Conservation (phyloP, 1,140 invertebrate species). For the Drosophila ercepeae region DNA sequence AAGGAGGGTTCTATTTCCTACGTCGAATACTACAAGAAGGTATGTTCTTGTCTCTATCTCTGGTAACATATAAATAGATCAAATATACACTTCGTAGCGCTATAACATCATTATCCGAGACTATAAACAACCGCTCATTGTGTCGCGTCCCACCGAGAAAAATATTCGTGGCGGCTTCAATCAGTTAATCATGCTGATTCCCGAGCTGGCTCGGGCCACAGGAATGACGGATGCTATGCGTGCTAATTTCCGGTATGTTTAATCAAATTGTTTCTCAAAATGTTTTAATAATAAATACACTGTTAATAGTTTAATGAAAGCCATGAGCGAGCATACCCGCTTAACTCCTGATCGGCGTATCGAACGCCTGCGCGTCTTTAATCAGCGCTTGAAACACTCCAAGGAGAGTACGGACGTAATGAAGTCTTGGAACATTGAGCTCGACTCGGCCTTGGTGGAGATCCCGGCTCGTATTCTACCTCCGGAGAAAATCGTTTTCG, state of each 20-base stretch:
- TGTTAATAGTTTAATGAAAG: constrained; percentile 86
- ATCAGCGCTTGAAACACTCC: constrained; percentile 85
- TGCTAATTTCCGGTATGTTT: constrained; percentile 83
- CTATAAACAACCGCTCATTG: constrained; percentile 87
- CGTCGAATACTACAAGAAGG: constrained; percentile 90
- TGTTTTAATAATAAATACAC: no score
- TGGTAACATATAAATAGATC: constrained; percentile 12
- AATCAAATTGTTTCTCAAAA: not conserved
- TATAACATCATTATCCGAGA: constrained; percentile 87
- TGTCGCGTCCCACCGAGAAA: constrained; percentile 86
- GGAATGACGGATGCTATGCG: constrained; percentile 87
- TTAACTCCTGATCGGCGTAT: constrained; percentile 87
- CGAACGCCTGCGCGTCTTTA: constrained; percentile 86
- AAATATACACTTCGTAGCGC: constrained; percentile 84
- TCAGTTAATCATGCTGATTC: constrained; percentile 88
- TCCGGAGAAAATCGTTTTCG: constrained; percentile 82
- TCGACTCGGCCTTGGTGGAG: constrained; percentile 86
- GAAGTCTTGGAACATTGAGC: constrained; percentile 86
- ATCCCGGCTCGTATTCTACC: constrained; percentile 86
- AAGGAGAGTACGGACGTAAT: constrained; percentile 85
- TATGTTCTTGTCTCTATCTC: constrained; percentile 2
- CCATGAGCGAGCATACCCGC: constrained; percentile 87
- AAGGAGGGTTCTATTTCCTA: constrained; percentile 87
- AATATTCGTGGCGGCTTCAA: constrained; percentile 85
- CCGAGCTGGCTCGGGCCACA: constrained; percentile 90